Conservation (phyloP, 2,888 invertebrate species). For the Keiferia lycopersicella region DNA sequence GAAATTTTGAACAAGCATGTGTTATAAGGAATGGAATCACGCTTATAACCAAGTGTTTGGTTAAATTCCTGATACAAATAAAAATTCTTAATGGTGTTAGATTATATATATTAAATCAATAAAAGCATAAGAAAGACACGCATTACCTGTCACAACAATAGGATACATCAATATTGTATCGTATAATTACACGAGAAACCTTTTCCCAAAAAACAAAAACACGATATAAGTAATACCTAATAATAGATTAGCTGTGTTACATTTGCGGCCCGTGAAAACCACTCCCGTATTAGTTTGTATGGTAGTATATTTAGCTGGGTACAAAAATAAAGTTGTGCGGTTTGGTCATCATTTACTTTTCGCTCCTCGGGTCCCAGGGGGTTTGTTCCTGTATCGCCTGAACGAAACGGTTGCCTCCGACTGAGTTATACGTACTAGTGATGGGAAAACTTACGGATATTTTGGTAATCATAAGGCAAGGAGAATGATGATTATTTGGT, state of each 20-base stretch:
- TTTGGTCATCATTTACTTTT: conserved; percentile 39
- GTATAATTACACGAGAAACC: neutral
- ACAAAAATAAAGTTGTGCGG: conserved; percentile 11
- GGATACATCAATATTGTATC: conserved; percentile 8
- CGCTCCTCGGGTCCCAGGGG: conserved; percentile 45
- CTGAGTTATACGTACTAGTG: conserved; percentile 26
- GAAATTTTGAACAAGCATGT: too few relatives aligned
- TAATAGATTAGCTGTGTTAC: conserved; percentile 12
- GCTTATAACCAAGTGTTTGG: too few relatives aligned
- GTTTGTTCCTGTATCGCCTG: conserved; percentile 46
- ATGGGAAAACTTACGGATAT: conserved; percentile 12
- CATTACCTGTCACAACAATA: neutral
- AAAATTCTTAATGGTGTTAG: too few relatives aligned
- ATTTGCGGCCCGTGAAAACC: neutral
- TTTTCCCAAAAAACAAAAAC: neutral
- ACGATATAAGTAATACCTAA: neutral
- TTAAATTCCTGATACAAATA: too few relatives aligned
- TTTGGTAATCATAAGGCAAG: too few relatives aligned
- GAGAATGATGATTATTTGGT: too few relatives aligned
- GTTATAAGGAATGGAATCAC: too few relatives aligned
- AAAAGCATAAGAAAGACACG: neutral
- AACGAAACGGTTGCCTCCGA: conserved; percentile 31
- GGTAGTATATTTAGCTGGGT: neutral
- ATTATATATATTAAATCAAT: neutral
- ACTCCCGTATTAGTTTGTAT: neutral